These are phyloP conservation scores for Tetranychus urticae DNA, from an alignment of 1,140 invertebrate genomes.

Conservation along the genomic window DNA sequence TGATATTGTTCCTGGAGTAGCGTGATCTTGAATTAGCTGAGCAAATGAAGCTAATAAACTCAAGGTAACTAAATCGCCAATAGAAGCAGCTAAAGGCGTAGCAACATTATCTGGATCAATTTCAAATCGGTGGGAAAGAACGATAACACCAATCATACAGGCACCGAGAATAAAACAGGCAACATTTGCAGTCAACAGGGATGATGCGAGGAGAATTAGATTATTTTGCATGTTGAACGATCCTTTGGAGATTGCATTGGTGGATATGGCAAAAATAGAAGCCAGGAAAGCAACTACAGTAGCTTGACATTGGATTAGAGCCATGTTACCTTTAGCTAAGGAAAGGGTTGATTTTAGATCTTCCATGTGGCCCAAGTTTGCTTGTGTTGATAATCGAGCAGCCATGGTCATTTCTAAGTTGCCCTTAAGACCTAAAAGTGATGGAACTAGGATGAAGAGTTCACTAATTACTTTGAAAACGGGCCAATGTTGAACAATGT, in stretches of 20 bases:
- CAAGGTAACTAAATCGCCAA: slow-evolving; percentile 75
- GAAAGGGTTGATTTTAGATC: slow-evolving; percentile 35
- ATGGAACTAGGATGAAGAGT: slow-evolving; percentile 76
- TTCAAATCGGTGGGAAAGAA: slow-evolving; percentile 1
- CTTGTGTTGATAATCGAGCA: slow-evolving; percentile 28
- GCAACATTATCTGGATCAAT: slow-evolving; percentile 56
- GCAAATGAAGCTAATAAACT: slow-evolving; percentile 4
- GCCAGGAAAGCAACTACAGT: slow-evolving; percentile 74
- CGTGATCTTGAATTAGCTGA: background rate
- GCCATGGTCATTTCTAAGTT: slow-evolving; percentile 89
- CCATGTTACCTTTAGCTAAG: slow-evolving; percentile 63
- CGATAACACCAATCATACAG: slow-evolving; percentile 6
- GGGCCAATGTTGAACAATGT: slow-evolving; percentile 45
- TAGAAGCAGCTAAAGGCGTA: slow-evolving; percentile 80
- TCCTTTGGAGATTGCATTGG: background rate
- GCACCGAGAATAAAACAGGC: slow-evolving; percentile 31
- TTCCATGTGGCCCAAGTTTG: slow-evolving; percentile 57
- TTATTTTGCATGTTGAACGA: slow-evolving; percentile 51
- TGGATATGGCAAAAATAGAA: slow-evolving; percentile 50
- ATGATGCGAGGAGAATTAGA: slow-evolving; percentile 57
- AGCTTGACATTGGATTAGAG: slow-evolving; percentile 48
- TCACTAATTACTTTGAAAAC: slow-evolving; percentile 64
- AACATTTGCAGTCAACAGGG: slow-evolving; percentile 63
- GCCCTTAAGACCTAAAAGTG: slow-evolving; percentile 80
- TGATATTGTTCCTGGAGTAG: background rate